Evolutionary conservation across 2,888 invertebrate genomes (phyloP).

Genomic region (Aethes cnicana): DNA sequence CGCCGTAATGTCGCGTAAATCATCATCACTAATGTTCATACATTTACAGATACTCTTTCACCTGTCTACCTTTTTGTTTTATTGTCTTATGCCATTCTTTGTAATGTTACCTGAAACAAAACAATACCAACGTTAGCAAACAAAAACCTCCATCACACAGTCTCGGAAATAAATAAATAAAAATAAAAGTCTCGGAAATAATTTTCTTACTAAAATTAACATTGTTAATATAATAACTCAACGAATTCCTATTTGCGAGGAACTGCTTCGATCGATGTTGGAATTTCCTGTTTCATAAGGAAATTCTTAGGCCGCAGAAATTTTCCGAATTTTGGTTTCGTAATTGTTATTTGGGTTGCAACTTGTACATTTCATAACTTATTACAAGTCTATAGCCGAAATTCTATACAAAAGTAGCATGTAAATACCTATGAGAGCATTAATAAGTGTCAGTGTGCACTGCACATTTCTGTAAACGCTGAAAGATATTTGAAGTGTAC

Average conservation of each 20-base stretch:
- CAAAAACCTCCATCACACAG: constrained; percentile 7
- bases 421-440: too few relatives aligned
- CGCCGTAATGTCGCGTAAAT: too few relatives aligned
- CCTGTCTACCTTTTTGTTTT: not conserved
- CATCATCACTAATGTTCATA: too few relatives aligned
- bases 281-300: constrained; percentile 54
- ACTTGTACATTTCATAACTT: too few relatives aligned
- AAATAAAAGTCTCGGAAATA: too few relatives aligned
- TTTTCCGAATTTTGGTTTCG: constrained; percentile 33
- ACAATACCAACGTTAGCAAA: constrained; percentile 15
- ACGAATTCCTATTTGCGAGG: constrained; percentile 32
- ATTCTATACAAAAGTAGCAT: too few relatives aligned
- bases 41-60: too few relatives aligned
- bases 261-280: constrained; percentile 46
- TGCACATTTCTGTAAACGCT: too few relatives aligned
- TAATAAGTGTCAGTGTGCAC: too few relatives aligned
- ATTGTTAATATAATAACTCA: constrained; percentile 24
- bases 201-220: constrained; percentile 9
- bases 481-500: too few relatives aligned
- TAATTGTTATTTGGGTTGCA: not conserved
- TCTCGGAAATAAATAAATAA: constrained; percentile 4
- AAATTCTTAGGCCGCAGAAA: constrained; percentile 49
- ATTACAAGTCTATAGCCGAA: too few relatives aligned
- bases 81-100: not conserved
- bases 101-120: constrained; percentile 26